phyloP scores from a whole-genome alignment of 2,113 vertebrate species.

The Balaeniceps rex region DNA sequence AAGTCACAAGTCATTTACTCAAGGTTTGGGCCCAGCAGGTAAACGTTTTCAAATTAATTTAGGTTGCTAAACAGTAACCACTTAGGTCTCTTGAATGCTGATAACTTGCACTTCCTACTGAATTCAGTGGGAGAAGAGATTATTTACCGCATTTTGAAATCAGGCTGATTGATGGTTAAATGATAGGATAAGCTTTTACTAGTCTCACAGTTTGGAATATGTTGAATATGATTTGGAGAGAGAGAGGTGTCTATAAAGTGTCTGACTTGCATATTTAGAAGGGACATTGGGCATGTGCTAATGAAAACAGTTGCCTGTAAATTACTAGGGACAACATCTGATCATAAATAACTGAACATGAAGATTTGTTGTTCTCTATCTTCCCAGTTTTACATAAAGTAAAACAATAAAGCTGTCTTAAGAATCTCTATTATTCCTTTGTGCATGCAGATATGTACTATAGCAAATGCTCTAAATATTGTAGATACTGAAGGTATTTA shows the following conservation, averaged over 20 bases:
- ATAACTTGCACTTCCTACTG: not conserved
- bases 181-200: not conserved
- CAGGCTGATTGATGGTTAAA: not conserved
- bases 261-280: not conserved
- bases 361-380: not conserved
- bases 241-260: not conserved
- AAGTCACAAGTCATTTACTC: slow-evolving; percentile 41
- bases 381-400: not conserved
- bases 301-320: not conserved
- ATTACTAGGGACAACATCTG: not conserved
- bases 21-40: slow-evolving; percentile 49
- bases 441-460: not conserved
- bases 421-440: not conserved
- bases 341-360: not conserved
- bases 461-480: not conserved
- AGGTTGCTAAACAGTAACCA: slow-evolving; percentile 1
- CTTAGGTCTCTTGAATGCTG: not conserved
- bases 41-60: slow-evolving; percentile 46
- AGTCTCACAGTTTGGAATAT: not conserved
- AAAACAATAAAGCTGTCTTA: not conserved
- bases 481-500: not conserved
- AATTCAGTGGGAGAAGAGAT: not conserved
- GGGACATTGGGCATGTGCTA: not conserved
- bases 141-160: not conserved
- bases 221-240: not conserved